Evolutionary conservation across 2,113 vertebrate species (phyloP), one percentile per base, ranked within the genome.

Genomic region (Trichechus manatus): DNA sequence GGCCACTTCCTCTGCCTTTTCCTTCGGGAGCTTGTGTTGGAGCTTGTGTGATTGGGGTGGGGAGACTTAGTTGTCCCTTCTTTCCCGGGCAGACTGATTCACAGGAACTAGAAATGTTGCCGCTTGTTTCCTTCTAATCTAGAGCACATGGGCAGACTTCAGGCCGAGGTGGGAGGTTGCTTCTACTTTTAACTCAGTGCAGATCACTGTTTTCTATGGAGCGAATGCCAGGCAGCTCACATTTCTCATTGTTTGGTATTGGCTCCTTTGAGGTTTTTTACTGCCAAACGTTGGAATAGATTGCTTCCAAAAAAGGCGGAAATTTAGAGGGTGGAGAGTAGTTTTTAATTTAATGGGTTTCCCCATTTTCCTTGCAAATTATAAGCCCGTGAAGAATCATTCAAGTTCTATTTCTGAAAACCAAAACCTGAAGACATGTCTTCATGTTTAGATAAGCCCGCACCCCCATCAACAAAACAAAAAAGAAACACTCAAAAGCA

Each of bases 261-360:
- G 86, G 74, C 89, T 91, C 20, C 33, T 89, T 53, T 59, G 15
- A 9, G 29, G 3, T 13, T 66, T 96, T 83, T 61, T 10, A 78
- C 56, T 97, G 91, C 59, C 81, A 97, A 82, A 89, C 44, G 17
- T 47, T 81, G 53, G 33, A 44, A 61, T 22, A 68, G 80, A 91
- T 39, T 53, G 70, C 42, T 87, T 91, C 79, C 50, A 20, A 22
- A 64, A 63, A 44, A n/a, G 33, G 56, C 44, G 53, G 47, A 29
- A 15, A 59, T 72, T 70, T 56, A 33, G 56, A 97, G 88, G 72
- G 17, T 79, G 74, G 70, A 72, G 78, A 83, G 79, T 77, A n/a
- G 47, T 59, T 94, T 96, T 89, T 66, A 86, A 64, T 87, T 64
- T 33, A 89, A 22, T 74, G 61, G 39, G 70, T 89, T 93, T 91